Percentiles rank a stretch among this genome's conserved stretches.
phyloP scores from a whole-genome alignment of 2,888 invertebrate species.

The Argynnis bischoffii region DNA sequence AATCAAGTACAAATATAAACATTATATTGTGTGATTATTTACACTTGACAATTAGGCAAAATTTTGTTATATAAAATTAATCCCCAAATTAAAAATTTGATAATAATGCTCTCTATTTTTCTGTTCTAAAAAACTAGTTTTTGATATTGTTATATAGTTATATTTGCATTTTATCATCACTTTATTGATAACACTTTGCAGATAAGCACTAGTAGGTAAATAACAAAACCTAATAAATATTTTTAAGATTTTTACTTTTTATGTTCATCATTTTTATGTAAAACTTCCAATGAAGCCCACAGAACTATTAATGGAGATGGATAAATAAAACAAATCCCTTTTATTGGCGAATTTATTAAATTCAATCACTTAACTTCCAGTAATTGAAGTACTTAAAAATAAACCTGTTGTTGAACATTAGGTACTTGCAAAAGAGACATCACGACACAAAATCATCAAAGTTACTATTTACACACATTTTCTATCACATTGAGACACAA shows the following conservation, averaged over 20 bases:
- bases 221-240: too few species aligned
- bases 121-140: too few species aligned
- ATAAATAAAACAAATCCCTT: constrained; percentile 63
- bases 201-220: too few species aligned
- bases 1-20: too few species aligned
- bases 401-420: constrained; percentile 57
- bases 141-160: neutral
- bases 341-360: constrained; percentile 80
- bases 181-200: too few species aligned
- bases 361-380: constrained; percentile 79
- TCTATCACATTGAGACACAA: constrained; percentile 56
- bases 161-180: too few species aligned
- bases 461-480: constrained; percentile 57
- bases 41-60: too few species aligned
- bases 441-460: constrained; percentile 59
- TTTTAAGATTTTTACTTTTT: too few species aligned
- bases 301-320: neutral
- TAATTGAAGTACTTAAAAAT: constrained; percentile 76
- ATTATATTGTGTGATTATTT: too few species aligned
- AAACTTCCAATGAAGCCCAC: neutral
- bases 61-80: neutral
- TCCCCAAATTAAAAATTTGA: too few species aligned
- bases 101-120: too few species aligned
- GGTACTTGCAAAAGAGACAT: constrained; percentile 66
- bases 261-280: neutral